Conservation (phyloP, 1,140 invertebrate species). For the Drosophila nannoptera region DNA sequence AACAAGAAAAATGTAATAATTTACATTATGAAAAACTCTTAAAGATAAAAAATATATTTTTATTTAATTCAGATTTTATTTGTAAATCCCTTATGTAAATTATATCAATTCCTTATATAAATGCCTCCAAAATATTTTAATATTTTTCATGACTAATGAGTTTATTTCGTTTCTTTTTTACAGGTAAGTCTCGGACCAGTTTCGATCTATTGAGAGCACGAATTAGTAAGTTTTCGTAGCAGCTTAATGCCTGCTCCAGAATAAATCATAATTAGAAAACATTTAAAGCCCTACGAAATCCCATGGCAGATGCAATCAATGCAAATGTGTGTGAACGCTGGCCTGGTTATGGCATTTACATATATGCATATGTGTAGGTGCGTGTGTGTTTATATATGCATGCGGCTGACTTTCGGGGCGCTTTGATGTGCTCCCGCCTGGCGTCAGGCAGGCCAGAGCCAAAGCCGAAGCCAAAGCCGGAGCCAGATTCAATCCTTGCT, state of each 20-base stretch:
- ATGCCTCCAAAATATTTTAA: too few species aligned
- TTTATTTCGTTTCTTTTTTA: constrained; percentile 7
- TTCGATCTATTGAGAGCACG: background rate
- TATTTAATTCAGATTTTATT: too few species aligned
- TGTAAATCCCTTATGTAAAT: too few species aligned
- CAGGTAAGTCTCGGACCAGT: constrained; percentile 32
- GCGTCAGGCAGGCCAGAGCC: background rate
- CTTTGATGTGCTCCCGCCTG: constrained; percentile 47
- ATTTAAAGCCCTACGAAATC: background rate
- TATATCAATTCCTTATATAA: too few species aligned
- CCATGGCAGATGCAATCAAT: constrained; percentile 35
- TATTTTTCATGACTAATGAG: background rate
- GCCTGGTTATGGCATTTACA: constrained; percentile 47
- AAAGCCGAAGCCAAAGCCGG: background rate
- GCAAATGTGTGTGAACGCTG: constrained; percentile 39
- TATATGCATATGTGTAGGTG: constrained; percentile 37
- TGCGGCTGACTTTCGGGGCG: constrained; percentile 50
- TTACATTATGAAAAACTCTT: too few species aligned
- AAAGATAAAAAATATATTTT: too few species aligned
- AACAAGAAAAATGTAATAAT: too few species aligned
- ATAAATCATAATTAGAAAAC: constrained; percentile 9
- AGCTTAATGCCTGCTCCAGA: too few species aligned
- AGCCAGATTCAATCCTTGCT: constrained; percentile 13
- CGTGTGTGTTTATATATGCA: constrained; percentile 36
- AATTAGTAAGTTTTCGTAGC: too few species aligned